These are phyloP conservation scores for Crocidura indochinensis DNA, from an alignment of 2,797 vertebrate genomes.

Conservation along the genomic window DNA sequence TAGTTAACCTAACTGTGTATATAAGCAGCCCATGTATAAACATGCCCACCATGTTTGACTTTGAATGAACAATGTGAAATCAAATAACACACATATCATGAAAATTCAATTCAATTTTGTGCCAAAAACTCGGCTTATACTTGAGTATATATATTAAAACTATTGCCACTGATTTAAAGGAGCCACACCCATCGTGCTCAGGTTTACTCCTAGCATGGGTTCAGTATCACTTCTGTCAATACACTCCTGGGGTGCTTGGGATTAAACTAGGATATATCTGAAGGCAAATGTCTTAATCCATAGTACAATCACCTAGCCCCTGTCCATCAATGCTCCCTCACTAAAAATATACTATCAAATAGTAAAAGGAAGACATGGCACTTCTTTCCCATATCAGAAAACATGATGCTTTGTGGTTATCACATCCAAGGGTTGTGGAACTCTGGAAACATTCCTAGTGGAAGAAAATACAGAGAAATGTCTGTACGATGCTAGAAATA, in stretches of 20 bases:
- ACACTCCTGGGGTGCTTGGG: no score
- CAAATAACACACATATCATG: not conserved
- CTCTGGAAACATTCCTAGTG: not conserved
- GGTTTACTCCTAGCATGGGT: no score
- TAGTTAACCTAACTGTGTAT: not conserved
- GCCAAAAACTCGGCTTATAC: not conserved
- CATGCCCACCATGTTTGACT: not conserved
- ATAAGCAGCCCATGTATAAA: not conserved
- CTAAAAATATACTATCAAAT: rapidly evolving
- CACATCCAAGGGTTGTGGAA: not conserved
- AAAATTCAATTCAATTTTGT: not conserved
- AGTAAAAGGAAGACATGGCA: rapidly evolving
- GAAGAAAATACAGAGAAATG: rapidly evolving
- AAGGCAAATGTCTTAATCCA: no score
- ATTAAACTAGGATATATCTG: no score
- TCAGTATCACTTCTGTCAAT: no score
- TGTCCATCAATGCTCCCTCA: no score
- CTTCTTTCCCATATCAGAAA: not conserved
- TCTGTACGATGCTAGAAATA: not conserved
- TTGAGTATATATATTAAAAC: not conserved
- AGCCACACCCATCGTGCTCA: no score
- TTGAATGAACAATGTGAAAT: not conserved
- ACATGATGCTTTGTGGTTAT: not conserved
- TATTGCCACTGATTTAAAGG: not conserved
- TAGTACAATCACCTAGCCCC: no score